phyloP scores from a whole-genome alignment of 2,888 invertebrate species.

The Cyaniris semiargus region DNA sequence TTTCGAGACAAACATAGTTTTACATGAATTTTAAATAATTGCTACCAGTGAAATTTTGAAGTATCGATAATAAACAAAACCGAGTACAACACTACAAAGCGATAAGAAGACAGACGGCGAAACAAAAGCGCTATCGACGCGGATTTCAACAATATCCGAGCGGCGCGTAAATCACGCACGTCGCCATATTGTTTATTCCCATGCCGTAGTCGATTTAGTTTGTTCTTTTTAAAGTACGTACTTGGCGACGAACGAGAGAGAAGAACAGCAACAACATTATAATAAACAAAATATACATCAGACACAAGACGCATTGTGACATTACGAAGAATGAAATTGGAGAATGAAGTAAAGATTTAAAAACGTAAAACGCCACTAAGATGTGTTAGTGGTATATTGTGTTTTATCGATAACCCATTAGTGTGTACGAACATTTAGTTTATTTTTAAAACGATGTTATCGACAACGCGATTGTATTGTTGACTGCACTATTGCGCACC shows the following conservation, averaged over 20 bases:
- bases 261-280: too few species aligned
- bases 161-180: constrained; percentile 66
- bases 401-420: background rate
- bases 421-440: constrained; percentile 36
- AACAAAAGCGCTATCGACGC: constrained; percentile 73
- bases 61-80: constrained; percentile 22
- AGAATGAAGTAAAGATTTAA: too few species aligned
- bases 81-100: constrained; percentile 46
- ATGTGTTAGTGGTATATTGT: background rate
- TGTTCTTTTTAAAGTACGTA: constrained; percentile 49
- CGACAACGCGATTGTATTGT: constrained; percentile 50
- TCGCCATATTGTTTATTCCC: constrained; percentile 66
- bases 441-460: constrained; percentile 55
- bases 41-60: background rate
- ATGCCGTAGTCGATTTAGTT: constrained; percentile 47
- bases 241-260: background rate
- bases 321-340: background rate
- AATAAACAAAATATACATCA: background rate
- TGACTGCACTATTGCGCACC: constrained; percentile 44
- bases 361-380: too few species aligned
- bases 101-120: constrained; percentile 67
- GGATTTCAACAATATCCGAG: constrained; percentile 69
- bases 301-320: background rate
- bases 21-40: too few species aligned
- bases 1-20: background rate